Evolutionary conservation across 2,797 vertebrate genomes (phyloP).

Genomic region (Tenualosa ilisha): DNA sequence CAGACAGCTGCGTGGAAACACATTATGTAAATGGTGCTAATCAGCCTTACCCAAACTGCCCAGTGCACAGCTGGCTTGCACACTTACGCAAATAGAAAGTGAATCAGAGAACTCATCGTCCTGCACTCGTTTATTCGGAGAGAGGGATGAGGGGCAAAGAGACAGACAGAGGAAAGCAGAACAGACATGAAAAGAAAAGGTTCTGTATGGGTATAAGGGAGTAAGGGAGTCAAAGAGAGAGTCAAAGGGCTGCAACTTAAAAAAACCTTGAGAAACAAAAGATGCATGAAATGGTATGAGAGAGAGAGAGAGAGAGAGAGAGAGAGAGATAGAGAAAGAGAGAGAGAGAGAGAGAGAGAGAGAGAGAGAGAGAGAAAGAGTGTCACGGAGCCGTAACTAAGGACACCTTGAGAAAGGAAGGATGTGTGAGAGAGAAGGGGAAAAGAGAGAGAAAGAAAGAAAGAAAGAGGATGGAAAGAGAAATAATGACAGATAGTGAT

Average conservation of each 20-base stretch:
- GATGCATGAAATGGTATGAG: too few relatives aligned
- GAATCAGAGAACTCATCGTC: slow-evolving; percentile 24
- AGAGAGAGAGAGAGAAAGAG: slow-evolving; percentile 33
- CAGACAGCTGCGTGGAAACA: slow-evolving; percentile 29
- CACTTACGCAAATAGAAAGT: slow-evolving; percentile 38
- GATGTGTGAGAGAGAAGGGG: background rate
- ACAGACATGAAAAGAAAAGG: background rate
- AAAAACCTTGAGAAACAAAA: too few relatives aligned
- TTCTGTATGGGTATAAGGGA: background rate
- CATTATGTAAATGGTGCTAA: slow-evolving; percentile 51
- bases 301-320: background rate
- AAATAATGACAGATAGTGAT: slow-evolving; percentile 29
- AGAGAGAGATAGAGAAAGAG: slow-evolving; percentile 23
- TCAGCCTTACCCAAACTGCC: slow-evolving; percentile 42
- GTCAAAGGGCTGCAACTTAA: background rate
- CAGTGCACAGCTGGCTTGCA: slow-evolving; percentile 41
- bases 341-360: slow-evolving; percentile 13
- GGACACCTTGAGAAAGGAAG: too few relatives aligned
- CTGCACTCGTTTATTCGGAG: background rate
- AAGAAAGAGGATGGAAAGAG: background rate
- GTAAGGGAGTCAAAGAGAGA: slow-evolving; percentile 36
- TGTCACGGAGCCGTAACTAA: background rate
- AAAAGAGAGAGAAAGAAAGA: background rate
- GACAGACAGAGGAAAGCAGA: background rate
- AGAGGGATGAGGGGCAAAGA: background rate